A percentile compares a stretch with the other conserved stretches of the same genome.
Conservation (phyloP, 2,888 invertebrate species). For the Lepidochrysops patricia region DNA sequence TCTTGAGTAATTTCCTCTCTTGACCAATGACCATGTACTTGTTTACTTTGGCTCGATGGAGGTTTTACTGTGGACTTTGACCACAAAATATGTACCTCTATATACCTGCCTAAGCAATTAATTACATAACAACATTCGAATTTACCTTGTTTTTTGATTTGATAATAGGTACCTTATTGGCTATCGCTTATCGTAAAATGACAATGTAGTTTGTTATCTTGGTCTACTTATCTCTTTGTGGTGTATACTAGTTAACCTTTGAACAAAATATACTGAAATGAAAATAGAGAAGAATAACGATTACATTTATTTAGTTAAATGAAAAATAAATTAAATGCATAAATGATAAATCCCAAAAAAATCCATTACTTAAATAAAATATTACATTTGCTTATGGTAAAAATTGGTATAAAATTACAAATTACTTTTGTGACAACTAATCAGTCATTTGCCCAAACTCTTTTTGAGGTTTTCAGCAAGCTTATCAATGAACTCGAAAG, state of each 20-base stretch:
- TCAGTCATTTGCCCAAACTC: constrained; percentile 73
- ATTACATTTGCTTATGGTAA: constrained; percentile 26
- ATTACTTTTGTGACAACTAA: constrained; percentile 35
- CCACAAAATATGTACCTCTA: not conserved
- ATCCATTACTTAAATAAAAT: constrained; percentile 35
- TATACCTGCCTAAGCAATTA: too few relatives aligned
- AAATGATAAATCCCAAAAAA: constrained; percentile 40
- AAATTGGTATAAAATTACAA: constrained; percentile 36
- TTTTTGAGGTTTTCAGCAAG: constrained; percentile 90
- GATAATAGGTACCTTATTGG: too few relatives aligned
- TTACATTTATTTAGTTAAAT: constrained; percentile 18
- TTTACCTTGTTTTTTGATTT: too few relatives aligned
- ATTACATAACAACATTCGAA: too few relatives aligned
- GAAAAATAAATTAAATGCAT: constrained; percentile 48
- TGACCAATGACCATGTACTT: not conserved
- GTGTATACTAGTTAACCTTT: not conserved
- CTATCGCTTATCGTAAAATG: not conserved
- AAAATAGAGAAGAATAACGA: constrained; percentile 7
- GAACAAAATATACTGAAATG: not conserved
- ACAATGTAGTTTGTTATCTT: not conserved
- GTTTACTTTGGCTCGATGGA: not conserved
- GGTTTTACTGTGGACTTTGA: not conserved
- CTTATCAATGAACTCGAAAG: constrained; percentile 97
- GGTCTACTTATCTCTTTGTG: not conserved
- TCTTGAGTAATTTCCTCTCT: too few relatives aligned